These are phyloP conservation scores for Momotus momota DNA, from an alignment of 2,797 vertebrate genomes.

Conservation along the genomic window DNA sequence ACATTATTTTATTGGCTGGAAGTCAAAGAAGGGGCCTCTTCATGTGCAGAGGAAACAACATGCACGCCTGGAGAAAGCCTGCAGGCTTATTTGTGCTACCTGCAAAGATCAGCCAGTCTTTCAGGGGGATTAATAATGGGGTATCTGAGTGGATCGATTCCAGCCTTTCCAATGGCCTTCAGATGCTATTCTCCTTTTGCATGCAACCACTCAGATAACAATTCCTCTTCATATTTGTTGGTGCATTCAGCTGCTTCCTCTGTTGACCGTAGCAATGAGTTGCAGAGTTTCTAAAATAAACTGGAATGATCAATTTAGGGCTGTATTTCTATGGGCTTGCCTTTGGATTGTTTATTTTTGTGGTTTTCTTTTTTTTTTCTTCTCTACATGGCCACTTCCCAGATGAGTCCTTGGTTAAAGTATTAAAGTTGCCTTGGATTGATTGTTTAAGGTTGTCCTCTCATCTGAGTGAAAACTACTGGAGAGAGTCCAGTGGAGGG, in stretches of 20 bases:
- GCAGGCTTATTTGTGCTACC: constrained; percentile 43
- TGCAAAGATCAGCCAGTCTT: constrained; percentile 10
- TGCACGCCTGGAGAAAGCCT: background rate
- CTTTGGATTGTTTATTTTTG: too few species aligned
- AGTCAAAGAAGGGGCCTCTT: constrained; percentile 66
- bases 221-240: background rate
- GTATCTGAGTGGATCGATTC: background rate
- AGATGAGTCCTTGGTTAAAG: background rate
- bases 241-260: background rate
- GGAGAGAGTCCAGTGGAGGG: background rate
- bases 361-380: too few species aligned
- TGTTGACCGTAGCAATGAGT: background rate
- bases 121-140: background rate
- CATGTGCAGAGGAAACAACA: constrained; percentile 31
- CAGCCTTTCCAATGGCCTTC: background rate
- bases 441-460: background rate
- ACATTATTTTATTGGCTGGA: constrained; percentile 53
- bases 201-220: background rate
- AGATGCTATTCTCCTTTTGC: background rate
- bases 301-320: background rate
- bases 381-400: background rate
- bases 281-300: background rate
- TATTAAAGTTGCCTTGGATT: background rate
- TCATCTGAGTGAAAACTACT: background rate
- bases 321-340: background rate